Evolutionary conservation across 2,797 vertebrate species (phyloP).

Genomic region (Babyrousa celebensis): DNA sequence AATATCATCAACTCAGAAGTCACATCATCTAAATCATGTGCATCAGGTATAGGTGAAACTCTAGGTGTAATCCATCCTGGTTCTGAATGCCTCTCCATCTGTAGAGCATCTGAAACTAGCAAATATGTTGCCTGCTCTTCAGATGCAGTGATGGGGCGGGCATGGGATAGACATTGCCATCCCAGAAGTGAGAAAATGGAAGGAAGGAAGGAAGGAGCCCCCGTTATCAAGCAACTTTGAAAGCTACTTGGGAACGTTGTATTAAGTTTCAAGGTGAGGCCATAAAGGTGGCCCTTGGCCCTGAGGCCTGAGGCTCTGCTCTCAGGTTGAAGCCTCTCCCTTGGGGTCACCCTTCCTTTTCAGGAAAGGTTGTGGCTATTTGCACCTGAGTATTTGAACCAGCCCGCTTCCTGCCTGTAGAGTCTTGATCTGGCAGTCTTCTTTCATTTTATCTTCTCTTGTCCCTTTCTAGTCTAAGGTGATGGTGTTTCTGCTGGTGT

Average conservation of each 20-base stretch:
- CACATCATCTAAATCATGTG: slow-evolving; percentile 9
- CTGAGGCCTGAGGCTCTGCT: not conserved
- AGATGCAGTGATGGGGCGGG: not conserved
- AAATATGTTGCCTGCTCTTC: not conserved
- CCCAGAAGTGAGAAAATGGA: not conserved
- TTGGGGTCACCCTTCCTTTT: not conserved
- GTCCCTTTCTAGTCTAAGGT: not conserved
- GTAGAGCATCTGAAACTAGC: not conserved
- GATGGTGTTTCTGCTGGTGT: not conserved
- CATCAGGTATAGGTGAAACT: not conserved
- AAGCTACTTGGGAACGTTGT: not conserved
- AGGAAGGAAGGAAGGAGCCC: not conserved
- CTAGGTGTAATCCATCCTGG: not conserved
- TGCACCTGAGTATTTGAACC: not conserved
- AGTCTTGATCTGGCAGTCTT: not conserved
- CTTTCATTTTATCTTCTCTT: not conserved
- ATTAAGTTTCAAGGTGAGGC: not conserved
- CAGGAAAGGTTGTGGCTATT: fast-evolving
- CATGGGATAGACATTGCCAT: not conserved
- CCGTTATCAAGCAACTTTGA: not conserved
- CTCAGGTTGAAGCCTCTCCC: not conserved
- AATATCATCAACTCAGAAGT: not conserved
- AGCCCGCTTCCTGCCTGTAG: not conserved
- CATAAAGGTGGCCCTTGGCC: not conserved
- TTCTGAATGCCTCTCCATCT: not conserved